phyloP scores from a whole-genome alignment of 1,140 invertebrate genomes.

The Nautilus pompilius region DNA sequence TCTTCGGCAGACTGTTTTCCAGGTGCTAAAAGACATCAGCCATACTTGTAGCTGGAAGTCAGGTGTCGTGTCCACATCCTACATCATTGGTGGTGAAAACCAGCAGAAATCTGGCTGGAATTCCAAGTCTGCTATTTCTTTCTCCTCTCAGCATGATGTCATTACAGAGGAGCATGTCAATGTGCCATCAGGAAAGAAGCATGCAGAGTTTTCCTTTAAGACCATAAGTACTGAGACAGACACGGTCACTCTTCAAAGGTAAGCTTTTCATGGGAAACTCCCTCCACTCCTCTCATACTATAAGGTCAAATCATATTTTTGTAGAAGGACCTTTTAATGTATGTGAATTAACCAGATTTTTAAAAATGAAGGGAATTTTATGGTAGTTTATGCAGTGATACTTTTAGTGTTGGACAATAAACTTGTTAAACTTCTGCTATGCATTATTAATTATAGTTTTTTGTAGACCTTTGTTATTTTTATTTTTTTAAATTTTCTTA shows the following conservation, averaged over 20 bases:
- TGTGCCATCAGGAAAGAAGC: not conserved
- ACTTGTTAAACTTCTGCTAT: no score
- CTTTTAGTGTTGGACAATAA: no score
- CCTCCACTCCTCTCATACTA: no score
- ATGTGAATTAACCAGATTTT: no score
- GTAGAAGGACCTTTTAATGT: no score
- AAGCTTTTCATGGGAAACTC: not conserved
- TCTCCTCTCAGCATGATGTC: not conserved
- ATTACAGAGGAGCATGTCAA: not conserved
- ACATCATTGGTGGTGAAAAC: not conserved
- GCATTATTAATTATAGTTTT: no score
- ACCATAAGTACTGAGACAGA: not conserved
- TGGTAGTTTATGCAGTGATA: no score
- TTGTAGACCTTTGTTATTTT: no score
- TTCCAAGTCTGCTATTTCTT: not conserved
- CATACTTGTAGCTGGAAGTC: constrained; percentile 1
- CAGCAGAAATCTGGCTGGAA: not conserved
- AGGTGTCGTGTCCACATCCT: constrained; percentile 1
- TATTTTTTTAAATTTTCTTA: no score
- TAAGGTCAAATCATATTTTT: no score
- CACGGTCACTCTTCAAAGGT: not conserved
- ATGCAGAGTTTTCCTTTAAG: not conserved
- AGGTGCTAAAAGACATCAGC: constrained; percentile 2
- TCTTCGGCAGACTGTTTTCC: not conserved
- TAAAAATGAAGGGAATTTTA: no score